Evolutionary conservation across 2,113 vertebrate genomes (phyloP).

Genomic region (Athene noctua): DNA sequence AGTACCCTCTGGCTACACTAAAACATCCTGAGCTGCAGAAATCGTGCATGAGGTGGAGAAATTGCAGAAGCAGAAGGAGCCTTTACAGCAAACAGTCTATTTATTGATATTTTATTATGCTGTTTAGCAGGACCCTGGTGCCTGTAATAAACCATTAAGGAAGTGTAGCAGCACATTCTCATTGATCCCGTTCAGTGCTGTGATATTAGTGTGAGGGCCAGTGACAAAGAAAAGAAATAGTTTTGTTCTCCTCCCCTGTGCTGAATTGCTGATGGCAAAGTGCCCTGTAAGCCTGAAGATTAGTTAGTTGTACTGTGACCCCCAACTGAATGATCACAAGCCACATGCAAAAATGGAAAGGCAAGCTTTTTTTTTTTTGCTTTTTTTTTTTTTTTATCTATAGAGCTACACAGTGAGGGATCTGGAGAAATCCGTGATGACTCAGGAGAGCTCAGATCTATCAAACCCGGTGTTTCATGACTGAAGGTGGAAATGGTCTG

Average conservation of each 20-base stretch:
- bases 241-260: not conserved
- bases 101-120: constrained; percentile 66
- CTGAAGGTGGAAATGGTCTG: not conserved
- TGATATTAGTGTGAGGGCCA: not conserved
- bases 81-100: not conserved
- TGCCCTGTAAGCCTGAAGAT: not conserved
- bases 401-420: not conserved
- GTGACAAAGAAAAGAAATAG: constrained; percentile 5
- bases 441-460: not conserved
- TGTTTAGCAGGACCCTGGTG: constrained; percentile 51
- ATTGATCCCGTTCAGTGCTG: constrained; percentile 30
- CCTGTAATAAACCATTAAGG: constrained; percentile 63
- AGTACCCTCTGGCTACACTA: not conserved
- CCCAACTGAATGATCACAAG: not conserved
- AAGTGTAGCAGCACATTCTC: constrained; percentile 53
- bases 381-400: not conserved
- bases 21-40: not conserved
- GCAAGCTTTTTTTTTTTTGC: not conserved
- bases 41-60: not conserved
- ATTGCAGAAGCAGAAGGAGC: constrained; percentile 3
- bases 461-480: not conserved
- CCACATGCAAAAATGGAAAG: not conserved
- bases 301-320: not conserved
- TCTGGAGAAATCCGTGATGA: not conserved
- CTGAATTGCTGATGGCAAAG: constrained; percentile 16